Conservation (phyloP, 2,113 vertebrate species). For the Paramormyrops kingsleyae region DNA sequence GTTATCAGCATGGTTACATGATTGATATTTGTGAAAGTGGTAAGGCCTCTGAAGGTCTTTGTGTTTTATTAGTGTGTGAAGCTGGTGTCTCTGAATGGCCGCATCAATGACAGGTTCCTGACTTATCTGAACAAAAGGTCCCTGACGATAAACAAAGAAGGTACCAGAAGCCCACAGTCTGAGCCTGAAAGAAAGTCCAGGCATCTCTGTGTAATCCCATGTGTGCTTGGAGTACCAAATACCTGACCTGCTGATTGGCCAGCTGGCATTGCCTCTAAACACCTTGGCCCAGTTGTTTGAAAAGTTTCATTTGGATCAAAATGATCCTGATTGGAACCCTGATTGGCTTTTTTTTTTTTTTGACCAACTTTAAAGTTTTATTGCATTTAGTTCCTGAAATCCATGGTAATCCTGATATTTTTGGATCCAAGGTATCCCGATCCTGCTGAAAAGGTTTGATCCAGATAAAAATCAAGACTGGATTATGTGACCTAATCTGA, state of each 20-base stretch:
- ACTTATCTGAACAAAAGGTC: not conserved
- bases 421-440: not conserved
- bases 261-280: not conserved
- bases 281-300: not conserved
- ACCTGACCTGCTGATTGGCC: not conserved
- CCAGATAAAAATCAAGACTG: too few species aligned
- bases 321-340: too few species aligned
- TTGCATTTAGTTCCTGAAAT: not conserved
- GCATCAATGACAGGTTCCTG: not conserved
- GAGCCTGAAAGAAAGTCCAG: not conserved
- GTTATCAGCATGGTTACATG: not conserved
- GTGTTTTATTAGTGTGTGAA: not conserved
- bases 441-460: not conserved
- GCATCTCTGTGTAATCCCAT: not conserved
- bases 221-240: not conserved
- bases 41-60: not conserved
- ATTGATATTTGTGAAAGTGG: not conserved
- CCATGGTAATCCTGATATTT: not conserved
- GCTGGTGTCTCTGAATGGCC: not conserved
- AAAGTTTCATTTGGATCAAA: not conserved
- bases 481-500: too few species aligned
- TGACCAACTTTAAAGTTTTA: not conserved
- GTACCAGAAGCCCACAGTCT: not conserved
- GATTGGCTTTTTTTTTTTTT: not conserved
- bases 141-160: not conserved